Percentiles rank a stretch among this genome's conserved stretches.
Evolutionary conservation across 2,888 invertebrate genomes (phyloP).

Genomic region (Yponomeuta cagnagella): DNA sequence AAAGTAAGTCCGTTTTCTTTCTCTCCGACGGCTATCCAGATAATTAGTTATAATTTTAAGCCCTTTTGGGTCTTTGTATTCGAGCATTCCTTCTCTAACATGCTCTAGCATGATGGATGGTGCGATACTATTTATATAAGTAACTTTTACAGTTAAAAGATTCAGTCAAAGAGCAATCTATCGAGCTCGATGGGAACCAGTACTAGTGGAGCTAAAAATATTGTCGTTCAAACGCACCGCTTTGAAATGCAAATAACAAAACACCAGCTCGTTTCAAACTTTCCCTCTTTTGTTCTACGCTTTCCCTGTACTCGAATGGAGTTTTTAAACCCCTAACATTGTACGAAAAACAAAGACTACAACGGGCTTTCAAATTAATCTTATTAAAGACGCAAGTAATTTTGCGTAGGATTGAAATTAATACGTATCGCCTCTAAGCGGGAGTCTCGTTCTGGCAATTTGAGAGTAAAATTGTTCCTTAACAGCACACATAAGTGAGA

Average conservation of each 20-base stretch:
- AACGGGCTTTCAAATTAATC: background rate
- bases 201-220: background rate
- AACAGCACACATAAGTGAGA: constrained; percentile 31
- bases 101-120: too few relatives aligned
- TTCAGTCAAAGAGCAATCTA: background rate
- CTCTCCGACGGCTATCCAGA: too few relatives aligned
- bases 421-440: background rate
- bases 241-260: constrained; percentile 11
- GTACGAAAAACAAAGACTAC: background rate
- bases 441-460: constrained; percentile 1
- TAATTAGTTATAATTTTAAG: too few relatives aligned
- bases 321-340: background rate
- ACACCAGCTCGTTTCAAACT: constrained; percentile 13
- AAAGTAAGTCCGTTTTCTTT: too few relatives aligned
- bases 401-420: constrained; percentile 5
- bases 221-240: background rate
- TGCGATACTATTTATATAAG: too few relatives aligned
- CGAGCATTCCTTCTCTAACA: too few relatives aligned
- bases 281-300: constrained; percentile 11
- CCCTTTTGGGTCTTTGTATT: too few relatives aligned
- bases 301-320: constrained; percentile 3
- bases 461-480: constrained; percentile 9
- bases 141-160: background rate
- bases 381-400: background rate
- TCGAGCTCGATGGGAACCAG: background rate